Evolutionary conservation across 2,797 vertebrate species (phyloP), one percentile per base, ranked within the genome.

Genomic region (Sebastes miniatus): DNA sequence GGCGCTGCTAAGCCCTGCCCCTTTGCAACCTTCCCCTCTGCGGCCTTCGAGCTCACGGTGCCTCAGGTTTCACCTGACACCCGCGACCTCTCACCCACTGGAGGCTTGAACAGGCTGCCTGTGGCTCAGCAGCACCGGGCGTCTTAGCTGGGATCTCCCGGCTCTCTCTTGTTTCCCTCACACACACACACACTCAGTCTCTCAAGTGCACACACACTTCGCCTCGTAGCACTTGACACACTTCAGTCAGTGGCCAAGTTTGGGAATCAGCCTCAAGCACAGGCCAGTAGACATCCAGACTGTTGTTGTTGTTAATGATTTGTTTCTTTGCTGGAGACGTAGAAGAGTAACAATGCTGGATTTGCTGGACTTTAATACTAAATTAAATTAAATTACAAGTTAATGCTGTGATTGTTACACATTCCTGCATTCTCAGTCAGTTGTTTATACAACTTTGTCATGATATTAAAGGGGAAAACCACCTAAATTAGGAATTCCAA

Each of bases 21-120:
- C 71, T 59, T 61, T 61, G 18, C 43, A 65, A 84, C 80, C 86
- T 72, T 72, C 68, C 79, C 74, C 79, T 47, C 18, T 10, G 34
- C 56, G 83, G 74, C 78, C 77, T 8, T 68, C 4, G 2, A 29
- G 76, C 73, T 25, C 6, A 13, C 4, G 9, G 52, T 36, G 80
- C 78, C 78, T 87, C 67, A 12, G 82, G 81, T 76, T 91, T 90
- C 78, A 91, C 91, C 91, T 91, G 84, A 92, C 74, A 83, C 77
- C 22, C 4, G 1, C 83, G 3, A 95, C 95, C 95, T 95, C 94
- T 95, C 88, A 83, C 94, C 94, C 67, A 95, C 80, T 93, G 11
- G 56, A 32, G 80, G 77, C 61, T 88, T 89, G 77, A 87, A 58
- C 62, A 14, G 81, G 59, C 76, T 50, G 58, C 78, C 52, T 77